These are phyloP conservation scores for Xanthia icteritia DNA, from an alignment of 2,888 invertebrate species.

Conservation along the genomic window DNA sequence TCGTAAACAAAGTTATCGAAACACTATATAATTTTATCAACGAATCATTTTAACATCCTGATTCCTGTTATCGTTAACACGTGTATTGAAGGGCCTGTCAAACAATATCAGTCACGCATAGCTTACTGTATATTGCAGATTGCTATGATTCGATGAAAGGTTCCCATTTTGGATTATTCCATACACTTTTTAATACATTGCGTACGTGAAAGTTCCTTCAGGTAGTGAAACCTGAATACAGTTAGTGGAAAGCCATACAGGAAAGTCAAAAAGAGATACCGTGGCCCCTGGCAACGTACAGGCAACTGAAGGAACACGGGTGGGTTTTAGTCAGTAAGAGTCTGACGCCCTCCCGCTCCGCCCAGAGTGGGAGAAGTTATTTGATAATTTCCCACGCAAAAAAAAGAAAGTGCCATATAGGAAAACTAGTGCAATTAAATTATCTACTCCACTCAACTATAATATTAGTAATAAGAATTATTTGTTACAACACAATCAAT, in stretches of 20 bases:
- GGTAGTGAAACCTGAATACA: background rate
- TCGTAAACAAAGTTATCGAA: background rate
- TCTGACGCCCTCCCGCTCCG: too few species aligned
- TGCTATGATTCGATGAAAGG: conserved; percentile 20
- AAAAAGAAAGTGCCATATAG: too few species aligned
- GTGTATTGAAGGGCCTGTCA: conserved; percentile 20
- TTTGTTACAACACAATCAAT: background rate
- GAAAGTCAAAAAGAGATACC: too few species aligned
- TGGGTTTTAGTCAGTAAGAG: too few species aligned
- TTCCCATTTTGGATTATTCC: conserved; percentile 1
- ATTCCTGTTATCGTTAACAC: background rate
- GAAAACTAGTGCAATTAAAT: background rate
- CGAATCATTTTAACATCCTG: background rate
- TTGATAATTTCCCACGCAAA: too few species aligned
- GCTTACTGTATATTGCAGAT: conserved; percentile 1
- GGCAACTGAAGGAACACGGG: too few species aligned
- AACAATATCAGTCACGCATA: conserved; percentile 41
- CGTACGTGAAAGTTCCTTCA: too few species aligned
- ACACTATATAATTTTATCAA: background rate
- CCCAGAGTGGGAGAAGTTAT: too few species aligned
- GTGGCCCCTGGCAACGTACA: too few species aligned
- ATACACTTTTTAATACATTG: background rate
- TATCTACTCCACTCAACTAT: background rate
- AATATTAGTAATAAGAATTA: background rate
- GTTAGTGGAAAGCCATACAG: background rate